Base-by-base conservation (phyloP, 2,888 invertebrate genomes). In the Hyles lineata region DNA sequence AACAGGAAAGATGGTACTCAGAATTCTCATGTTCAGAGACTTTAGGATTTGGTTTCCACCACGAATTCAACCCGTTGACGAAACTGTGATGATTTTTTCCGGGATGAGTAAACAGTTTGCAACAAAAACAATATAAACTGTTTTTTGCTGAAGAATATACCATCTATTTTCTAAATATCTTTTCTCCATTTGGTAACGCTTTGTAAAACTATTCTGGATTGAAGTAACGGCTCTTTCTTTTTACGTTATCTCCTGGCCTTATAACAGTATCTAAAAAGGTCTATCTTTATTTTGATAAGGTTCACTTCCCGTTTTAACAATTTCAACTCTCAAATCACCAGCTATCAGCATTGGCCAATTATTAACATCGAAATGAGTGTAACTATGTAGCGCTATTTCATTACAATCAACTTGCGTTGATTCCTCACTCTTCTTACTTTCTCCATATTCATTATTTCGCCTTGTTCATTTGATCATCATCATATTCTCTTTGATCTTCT, bases 1-100 rank as follows among this genome's bases (percentile, higher is more conserved):
- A 59, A n/a, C n/a, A 59, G 5, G 19, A 9, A 9, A 19, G 19
- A 59, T 59, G 59, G 9, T n/a, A 3, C n/a, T 19, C 23, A 59
- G 7, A n/a, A n/a, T 19, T n/a, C 9, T 59, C 23, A 23, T 59
- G 21, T n/a, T 59, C 19, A n/a, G 59, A 59, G 9, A 21, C 59
- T n/a, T 59, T 59, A 59, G 59, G 59, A 59, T 59, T 59, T 59
- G 7, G 21, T 59, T 59, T 59, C 59, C 59, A 59, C 7, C 59
- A 59, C 9, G 59, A n/a, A 59, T 59, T 59, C 5, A 59, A 59
- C n/a, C 59, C 59, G 8, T 58, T n/a, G n/a, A 6, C 17, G 0
- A n/a, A 58, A n/a, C n/a, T n/a, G n/a, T n/a, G 19, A 58, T 58
- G 17, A n/a, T n/a, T 17, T 58, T 19, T 58, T 17, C n/a, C n/a